Percentiles rank a stretch among this genome's conserved stretches.
phyloP scores from a whole-genome alignment of 2,113 vertebrate genomes.

The Sus scrofa region DNA sequence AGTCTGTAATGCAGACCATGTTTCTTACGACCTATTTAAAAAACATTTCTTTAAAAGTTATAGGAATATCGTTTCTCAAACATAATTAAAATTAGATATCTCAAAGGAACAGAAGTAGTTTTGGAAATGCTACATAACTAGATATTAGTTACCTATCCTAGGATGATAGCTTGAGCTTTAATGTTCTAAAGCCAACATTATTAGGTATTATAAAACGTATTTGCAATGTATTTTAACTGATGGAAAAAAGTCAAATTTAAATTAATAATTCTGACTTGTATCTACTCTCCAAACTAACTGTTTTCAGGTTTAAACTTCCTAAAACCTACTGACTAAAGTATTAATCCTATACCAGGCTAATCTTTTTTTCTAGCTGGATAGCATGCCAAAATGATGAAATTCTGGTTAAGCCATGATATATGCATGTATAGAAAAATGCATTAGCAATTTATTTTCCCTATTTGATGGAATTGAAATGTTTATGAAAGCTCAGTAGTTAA shows the following conservation, averaged over 20 bases:
- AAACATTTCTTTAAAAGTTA: constrained; percentile 57
- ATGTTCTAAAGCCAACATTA: constrained; percentile 57
- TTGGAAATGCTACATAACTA: constrained; percentile 62
- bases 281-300: constrained; percentile 35
- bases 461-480: constrained; percentile 74
- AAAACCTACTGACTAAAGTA: constrained; percentile 12
- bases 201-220: constrained; percentile 18
- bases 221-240: constrained; percentile 49
- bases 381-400: background rate
- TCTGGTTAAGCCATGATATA: constrained; percentile 52
- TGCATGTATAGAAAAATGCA: constrained; percentile 51
- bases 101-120: constrained; percentile 55
- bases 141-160: constrained; percentile 51
- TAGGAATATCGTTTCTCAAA: constrained; percentile 55
- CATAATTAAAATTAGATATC: constrained; percentile 66
- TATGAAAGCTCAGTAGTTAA: constrained; percentile 84
- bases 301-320: constrained; percentile 48
- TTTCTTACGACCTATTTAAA: constrained; percentile 75
- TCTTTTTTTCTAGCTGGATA: background rate
- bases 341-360: constrained; percentile 27
- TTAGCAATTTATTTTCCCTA: constrained; percentile 59
- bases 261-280: constrained; percentile 25
- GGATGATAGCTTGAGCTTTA: constrained; percentile 61
- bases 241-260: constrained; percentile 35
- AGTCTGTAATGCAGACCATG: constrained; percentile 38